phyloP scores from a whole-genome alignment of 2,888 invertebrate species.

The Oscheius sp. region DNA sequence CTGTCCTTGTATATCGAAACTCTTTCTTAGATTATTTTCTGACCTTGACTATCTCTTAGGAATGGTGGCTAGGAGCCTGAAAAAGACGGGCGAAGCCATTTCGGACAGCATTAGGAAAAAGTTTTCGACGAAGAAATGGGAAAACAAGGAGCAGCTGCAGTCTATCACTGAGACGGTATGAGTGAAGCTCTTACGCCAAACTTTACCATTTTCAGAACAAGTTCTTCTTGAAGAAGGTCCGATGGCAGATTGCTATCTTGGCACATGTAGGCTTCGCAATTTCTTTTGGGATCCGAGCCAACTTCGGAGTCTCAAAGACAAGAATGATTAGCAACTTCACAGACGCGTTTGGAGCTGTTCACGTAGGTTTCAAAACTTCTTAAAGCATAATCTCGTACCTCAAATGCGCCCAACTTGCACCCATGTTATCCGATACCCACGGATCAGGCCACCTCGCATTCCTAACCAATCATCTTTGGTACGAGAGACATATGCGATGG shows the following conservation, averaged over 20 bases:
- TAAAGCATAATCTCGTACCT: neutral
- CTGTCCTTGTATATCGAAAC: too few species aligned
- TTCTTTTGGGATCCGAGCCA: slow-evolving; percentile 76
- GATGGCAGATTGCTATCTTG: slow-evolving; percentile 75
- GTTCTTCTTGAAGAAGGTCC: slow-evolving; percentile 74
- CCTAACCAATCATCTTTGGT: too few species aligned
- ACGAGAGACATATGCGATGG: too few species aligned
- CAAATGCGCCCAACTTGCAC: neutral
- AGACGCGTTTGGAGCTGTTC: slow-evolving; percentile 57
- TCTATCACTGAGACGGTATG: slow-evolving; percentile 47
- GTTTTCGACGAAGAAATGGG: slow-evolving; percentile 53
- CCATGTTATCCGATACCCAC: too few species aligned
- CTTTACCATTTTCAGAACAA: slow-evolving; percentile 40
- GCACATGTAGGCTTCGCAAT: slow-evolving; percentile 74
- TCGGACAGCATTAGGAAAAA: slow-evolving; percentile 48
- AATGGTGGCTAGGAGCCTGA: neutral
- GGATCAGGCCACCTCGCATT: too few species aligned
- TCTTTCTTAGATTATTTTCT: too few species aligned
- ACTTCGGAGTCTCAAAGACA: slow-evolving; percentile 93
- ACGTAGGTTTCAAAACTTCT: slow-evolving; percentile 39
- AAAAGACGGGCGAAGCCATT: slow-evolving; percentile 31
- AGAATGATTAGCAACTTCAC: slow-evolving; percentile 77
- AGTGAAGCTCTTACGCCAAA: neutral
- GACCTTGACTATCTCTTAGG: too few species aligned
- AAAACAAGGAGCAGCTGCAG: slow-evolving; percentile 52